phyloP scores from a whole-genome alignment of 2,797 vertebrate genomes.

The Cirrhinus mrigala region DNA sequence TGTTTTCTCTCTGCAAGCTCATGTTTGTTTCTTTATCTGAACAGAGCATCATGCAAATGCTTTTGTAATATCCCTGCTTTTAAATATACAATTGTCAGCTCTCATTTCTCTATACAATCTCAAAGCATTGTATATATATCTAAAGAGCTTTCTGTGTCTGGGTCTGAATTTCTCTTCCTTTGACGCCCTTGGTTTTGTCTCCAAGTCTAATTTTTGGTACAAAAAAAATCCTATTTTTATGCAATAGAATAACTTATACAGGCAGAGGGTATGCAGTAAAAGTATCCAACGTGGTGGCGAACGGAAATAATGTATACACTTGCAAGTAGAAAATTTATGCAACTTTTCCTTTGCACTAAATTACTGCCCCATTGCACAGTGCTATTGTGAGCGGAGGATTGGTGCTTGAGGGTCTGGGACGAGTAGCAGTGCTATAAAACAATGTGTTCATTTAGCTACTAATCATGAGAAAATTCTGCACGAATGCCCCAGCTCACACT shows the following conservation, averaged over 20 bases:
- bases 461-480: neutral
- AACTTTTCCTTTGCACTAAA: conserved; percentile 75
- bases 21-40: conserved; percentile 35
- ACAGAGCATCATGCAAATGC: conserved; percentile 36
- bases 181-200: conserved; percentile 49
- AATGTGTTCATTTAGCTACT: neutral
- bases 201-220: conserved; percentile 52
- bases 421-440: conserved; percentile 10
- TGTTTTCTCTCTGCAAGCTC: conserved; percentile 1
- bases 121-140: conserved; percentile 40
- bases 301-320: conserved; percentile 53
- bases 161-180: conserved; percentile 46
- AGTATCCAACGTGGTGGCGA: conserved; percentile 47
- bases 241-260: conserved; percentile 49
- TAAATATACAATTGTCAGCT: conserved; percentile 41
- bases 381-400: conserved; percentile 61
- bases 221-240: conserved; percentile 54
- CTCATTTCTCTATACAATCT: conserved; percentile 35
- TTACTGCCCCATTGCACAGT: conserved; percentile 63
- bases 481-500: neutral
- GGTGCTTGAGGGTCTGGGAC: conserved; percentile 64
- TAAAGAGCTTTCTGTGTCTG: conserved; percentile 38
- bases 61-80: conserved; percentile 38
- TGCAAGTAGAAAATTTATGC: conserved; percentile 71
- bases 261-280: conserved; percentile 57